Evolutionary conservation across 2,113 vertebrate genomes (phyloP).

Genomic region (Ranitomeya imitator): DNA sequence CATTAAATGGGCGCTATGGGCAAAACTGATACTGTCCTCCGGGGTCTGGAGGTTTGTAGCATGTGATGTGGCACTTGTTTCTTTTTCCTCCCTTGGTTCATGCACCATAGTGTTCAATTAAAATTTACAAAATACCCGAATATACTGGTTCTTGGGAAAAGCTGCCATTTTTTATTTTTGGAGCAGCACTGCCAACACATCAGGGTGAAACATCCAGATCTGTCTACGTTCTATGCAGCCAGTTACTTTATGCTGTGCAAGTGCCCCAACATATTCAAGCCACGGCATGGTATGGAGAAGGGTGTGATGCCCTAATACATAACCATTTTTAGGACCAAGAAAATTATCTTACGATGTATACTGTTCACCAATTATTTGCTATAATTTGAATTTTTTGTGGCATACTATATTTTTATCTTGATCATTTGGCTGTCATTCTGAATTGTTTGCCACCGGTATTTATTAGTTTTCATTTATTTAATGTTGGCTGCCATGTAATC

Average conservation of each 20-base stretch:
- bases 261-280: not conserved
- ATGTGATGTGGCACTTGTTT: not conserved
- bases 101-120: not conserved
- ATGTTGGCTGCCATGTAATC: slow-evolving; percentile 25
- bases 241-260: not conserved
- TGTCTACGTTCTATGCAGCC: not conserved
- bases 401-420: not conserved
- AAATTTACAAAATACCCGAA: not conserved
- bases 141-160: not conserved
- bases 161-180: not conserved
- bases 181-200: not conserved
- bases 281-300: not conserved
- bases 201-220: not conserved
- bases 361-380: not conserved
- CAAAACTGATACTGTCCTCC: not conserved
- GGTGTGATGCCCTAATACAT: not conserved
- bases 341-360: no score
- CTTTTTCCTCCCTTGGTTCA: no score
- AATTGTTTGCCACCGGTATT: not conserved
- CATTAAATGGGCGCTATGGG: not conserved
- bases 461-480: not conserved
- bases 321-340: no score
- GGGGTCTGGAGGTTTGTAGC: not conserved
- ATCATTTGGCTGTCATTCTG: not conserved
- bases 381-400: not conserved